phyloP scores from a whole-genome alignment of 2,113 vertebrate species.

The Sorex araneus region DNA sequence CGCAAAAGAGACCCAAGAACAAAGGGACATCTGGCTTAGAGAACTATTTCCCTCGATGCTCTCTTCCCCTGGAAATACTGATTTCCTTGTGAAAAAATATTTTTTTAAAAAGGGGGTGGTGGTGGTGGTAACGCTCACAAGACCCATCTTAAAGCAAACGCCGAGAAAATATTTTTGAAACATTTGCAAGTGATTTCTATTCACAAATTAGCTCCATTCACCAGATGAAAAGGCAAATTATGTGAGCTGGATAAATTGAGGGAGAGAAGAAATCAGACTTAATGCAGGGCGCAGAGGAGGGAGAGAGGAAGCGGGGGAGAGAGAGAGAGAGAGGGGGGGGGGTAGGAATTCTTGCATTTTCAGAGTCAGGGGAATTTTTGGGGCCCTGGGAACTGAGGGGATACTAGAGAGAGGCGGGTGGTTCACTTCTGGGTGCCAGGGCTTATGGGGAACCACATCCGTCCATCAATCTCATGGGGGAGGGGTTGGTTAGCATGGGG shows the following conservation, averaged over 20 bases:
- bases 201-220: slow-evolving; percentile 71
- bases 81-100: slow-evolving; percentile 61
- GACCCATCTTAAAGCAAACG: slow-evolving; percentile 73
- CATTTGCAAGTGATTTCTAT: slow-evolving; percentile 75
- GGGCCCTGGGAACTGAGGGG: neutral
- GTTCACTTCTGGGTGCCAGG: neutral
- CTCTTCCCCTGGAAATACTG: slow-evolving; percentile 61
- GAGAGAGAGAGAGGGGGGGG: neutral
- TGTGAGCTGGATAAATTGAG: slow-evolving; percentile 81
- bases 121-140: neutral
- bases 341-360: slow-evolving; percentile 22
- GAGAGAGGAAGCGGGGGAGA: neutral
- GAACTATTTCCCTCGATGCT: neutral
- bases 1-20: neutral
- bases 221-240: slow-evolving; percentile 82
- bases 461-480: no score
- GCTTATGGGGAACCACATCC: no score
- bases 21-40: neutral
- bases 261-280: slow-evolving; percentile 79
- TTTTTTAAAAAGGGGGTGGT: accelerated
- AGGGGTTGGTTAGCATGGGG: no score
- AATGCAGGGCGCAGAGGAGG: slow-evolving; percentile 60
- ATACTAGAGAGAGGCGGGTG: neutral
- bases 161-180: slow-evolving; percentile 80
- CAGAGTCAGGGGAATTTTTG: slow-evolving; percentile 29